Evolutionary conservation across 2,113 vertebrate species (phyloP).

Genomic region (Tychaedon coryphoeus): DNA sequence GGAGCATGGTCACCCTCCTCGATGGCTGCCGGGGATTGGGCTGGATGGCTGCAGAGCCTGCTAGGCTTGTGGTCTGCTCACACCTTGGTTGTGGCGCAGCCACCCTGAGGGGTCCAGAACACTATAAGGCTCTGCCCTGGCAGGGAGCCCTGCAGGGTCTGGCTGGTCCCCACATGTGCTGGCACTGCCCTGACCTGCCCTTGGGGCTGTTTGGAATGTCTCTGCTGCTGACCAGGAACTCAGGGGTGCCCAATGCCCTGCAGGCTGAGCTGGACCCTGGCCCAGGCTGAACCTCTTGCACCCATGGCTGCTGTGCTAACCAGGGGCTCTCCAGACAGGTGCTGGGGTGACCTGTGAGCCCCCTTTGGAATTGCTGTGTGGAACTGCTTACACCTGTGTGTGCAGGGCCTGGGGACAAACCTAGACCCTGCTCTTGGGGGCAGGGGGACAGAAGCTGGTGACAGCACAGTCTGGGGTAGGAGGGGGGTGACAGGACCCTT

Average conservation of each 20-base stretch:
- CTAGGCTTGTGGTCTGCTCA: neutral
- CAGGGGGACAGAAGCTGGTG: neutral
- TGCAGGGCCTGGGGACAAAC: neutral
- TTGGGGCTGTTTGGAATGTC: neutral
- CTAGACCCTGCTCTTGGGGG: neutral
- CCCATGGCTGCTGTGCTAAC: neutral
- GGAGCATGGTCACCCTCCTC: neutral
- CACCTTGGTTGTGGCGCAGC: neutral
- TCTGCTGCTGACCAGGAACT: neutral
- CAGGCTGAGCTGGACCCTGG: neutral
- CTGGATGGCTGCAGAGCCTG: neutral
- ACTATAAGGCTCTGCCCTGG: neutral
- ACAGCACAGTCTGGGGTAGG: neutral
- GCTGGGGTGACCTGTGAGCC: neutral
- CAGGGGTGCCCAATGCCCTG: accelerated
- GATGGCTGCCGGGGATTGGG: accelerated
- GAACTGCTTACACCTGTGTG: neutral
- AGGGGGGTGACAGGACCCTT: neutral
- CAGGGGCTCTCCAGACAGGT: neutral
- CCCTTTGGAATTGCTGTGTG: accelerated
- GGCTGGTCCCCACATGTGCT: accelerated
- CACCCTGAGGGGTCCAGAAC: neutral
- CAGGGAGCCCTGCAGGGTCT: neutral
- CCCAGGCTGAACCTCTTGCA: neutral
- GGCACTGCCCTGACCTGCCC: neutral